Percentiles rank a stretch among this genome's conserved stretches.
Evolutionary conservation across 1,140 invertebrate species (phyloP).

Genomic region (Phenacoccus solenopsis): DNA sequence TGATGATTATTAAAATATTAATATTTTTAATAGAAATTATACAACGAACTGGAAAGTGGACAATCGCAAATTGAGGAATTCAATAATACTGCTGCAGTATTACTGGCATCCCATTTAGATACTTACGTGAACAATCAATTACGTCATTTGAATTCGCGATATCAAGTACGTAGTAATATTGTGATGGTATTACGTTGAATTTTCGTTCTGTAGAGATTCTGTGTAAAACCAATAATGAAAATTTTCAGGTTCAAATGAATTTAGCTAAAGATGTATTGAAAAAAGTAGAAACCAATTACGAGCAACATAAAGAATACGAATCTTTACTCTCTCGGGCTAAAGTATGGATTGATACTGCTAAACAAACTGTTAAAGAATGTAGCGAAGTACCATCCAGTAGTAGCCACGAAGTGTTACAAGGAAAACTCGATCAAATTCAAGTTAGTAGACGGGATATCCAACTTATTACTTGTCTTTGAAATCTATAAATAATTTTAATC

Average conservation of each 20-base stretch:
- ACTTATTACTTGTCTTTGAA: too few species aligned
- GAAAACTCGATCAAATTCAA: slow-evolving; percentile 54
- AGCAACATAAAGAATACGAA: slow-evolving; percentile 76
- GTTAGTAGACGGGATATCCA: slow-evolving; percentile 29
- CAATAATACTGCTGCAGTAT: slow-evolving; percentile 56
- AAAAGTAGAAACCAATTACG: slow-evolving; percentile 78
- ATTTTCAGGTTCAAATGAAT: slow-evolving; percentile 56
- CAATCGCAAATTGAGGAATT: slow-evolving; percentile 72
- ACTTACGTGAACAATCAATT: slow-evolving; percentile 84
- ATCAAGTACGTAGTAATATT: slow-evolving; percentile 50
- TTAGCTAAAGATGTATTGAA: slow-evolving; percentile 84
- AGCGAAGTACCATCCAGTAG: slow-evolving; percentile 59
- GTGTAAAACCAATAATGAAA: too few species aligned
- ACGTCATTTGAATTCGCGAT: slow-evolving; percentile 76
- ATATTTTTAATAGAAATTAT: slow-evolving; percentile 43
- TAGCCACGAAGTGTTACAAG: slow-evolving; percentile 70
- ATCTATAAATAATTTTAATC: not conserved
- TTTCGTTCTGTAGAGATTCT: not conserved
- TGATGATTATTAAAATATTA: not conserved
- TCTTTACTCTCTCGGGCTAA: slow-evolving; percentile 64
- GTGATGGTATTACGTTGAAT: too few species aligned
- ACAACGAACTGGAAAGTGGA: slow-evolving; percentile 61
- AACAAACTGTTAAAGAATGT: slow-evolving; percentile 65
- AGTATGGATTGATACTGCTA: slow-evolving; percentile 78
- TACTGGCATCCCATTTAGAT: slow-evolving; percentile 74